Evolutionary conservation across 2,113 vertebrate species (phyloP).

Genomic region (Calcarius ornatus): DNA sequence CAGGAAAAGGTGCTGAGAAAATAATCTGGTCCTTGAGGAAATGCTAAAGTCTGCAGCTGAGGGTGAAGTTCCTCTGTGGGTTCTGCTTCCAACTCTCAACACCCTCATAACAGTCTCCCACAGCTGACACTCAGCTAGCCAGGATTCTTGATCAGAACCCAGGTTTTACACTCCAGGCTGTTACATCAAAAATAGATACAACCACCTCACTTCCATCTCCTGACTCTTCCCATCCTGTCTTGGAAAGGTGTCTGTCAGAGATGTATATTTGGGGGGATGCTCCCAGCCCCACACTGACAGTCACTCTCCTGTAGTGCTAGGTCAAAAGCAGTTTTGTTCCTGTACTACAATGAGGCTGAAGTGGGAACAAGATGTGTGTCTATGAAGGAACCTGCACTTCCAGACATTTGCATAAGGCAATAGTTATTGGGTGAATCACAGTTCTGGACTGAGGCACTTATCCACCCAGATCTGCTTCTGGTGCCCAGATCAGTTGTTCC

Average conservation of each 20-base stretch:
- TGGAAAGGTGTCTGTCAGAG: background rate
- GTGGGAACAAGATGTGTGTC: background rate
- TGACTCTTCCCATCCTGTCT: background rate
- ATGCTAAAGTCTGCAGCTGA: background rate
- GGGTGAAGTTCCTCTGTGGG: background rate
- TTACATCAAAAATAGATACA: background rate
- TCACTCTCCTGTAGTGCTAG: background rate
- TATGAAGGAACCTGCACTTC: background rate
- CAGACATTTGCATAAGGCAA: background rate
- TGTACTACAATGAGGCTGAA: background rate
- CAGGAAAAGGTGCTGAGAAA: background rate
- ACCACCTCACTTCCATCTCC: background rate
- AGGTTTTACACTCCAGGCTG: background rate
- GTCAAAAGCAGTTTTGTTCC: background rate
- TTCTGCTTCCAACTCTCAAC: background rate
- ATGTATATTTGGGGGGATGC: accelerated
- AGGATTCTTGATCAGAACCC: background rate
- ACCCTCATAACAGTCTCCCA: background rate
- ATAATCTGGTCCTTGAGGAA: background rate
- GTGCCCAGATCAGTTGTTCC: background rate
- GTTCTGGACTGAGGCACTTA: background rate
- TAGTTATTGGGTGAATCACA: background rate
- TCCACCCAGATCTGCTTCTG: background rate
- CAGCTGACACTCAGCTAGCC: background rate
- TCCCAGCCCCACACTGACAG: background rate